phyloP scores from a whole-genome alignment of 2,888 invertebrate species.

The Julus scandinavius region DNA sequence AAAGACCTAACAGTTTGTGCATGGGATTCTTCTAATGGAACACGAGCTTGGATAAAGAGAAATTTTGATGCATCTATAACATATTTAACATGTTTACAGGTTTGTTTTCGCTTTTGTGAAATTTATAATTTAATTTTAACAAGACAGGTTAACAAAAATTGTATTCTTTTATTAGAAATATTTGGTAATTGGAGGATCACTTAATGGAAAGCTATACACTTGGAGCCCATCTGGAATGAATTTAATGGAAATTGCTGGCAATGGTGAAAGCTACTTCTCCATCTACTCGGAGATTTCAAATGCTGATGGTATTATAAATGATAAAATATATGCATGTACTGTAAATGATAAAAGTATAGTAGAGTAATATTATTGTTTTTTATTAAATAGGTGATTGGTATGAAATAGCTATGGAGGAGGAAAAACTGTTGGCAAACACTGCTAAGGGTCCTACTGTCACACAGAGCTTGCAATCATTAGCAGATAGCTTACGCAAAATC shows the following conservation, averaged over 20 bases:
- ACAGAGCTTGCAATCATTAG: not conserved
- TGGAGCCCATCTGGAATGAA: constrained; percentile 33
- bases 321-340: not conserved
- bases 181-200: constrained; percentile 46
- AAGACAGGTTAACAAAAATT: not conserved
- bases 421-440: not conserved
- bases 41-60: constrained; percentile 15
- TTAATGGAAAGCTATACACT: constrained; percentile 33
- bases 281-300: not conserved
- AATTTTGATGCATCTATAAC: constrained; percentile 50
- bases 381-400: constrained; percentile 45
- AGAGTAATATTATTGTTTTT: not conserved
- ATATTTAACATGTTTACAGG: constrained; percentile 21
- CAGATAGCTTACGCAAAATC: constrained; percentile 12
- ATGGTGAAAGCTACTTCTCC: constrained; percentile 26
- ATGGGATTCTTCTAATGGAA: constrained; percentile 45
- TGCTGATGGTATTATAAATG: not conserved
- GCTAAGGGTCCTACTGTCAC: constrained; percentile 14
- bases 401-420: not conserved
- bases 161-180: not conserved
- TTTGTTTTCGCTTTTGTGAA: not conserved
- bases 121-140: not conserved
- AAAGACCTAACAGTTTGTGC: constrained; percentile 37
- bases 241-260: constrained; percentile 29
- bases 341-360: not conserved